phyloP scores from a whole-genome alignment of 2,113 vertebrate species.

The Bothrops jararaca region DNA sequence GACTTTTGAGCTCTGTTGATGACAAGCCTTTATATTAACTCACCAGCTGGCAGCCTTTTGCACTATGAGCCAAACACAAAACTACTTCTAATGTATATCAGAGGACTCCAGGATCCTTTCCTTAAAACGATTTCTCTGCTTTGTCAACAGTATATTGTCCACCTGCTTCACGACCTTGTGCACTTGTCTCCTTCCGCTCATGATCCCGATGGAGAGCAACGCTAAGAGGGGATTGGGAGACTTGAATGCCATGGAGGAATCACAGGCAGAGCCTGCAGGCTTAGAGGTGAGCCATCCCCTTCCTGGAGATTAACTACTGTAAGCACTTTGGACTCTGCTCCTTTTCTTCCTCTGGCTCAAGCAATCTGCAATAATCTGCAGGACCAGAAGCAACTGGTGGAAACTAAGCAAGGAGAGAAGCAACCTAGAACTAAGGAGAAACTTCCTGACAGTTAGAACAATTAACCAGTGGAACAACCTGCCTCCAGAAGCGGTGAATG shows the following conservation, averaged over 20 bases:
- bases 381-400: too few relatives aligned
- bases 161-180: background rate
- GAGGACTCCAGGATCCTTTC: background rate
- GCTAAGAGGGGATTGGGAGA: background rate
- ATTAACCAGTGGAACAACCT: too few relatives aligned
- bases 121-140: background rate
- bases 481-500: too few relatives aligned
- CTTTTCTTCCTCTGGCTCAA: background rate
- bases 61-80: background rate
- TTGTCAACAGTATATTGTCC: background rate
- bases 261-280: background rate
- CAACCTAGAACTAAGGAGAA: too few relatives aligned
- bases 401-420: too few relatives aligned
- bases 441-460: too few relatives aligned
- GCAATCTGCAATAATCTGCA: background rate
- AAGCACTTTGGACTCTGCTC: background rate
- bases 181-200: background rate
- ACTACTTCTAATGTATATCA: background rate
- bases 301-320: background rate
- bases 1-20: background rate
- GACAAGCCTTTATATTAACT: background rate
- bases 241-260: background rate
- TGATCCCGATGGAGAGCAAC: background rate
- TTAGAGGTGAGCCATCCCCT: background rate
- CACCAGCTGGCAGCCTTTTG: background rate